A percentile compares a stretch with the other conserved stretches of the same genome.
Conservation (phyloP, 2,888 invertebrate species). For the Ormyrus labotus region DNA sequence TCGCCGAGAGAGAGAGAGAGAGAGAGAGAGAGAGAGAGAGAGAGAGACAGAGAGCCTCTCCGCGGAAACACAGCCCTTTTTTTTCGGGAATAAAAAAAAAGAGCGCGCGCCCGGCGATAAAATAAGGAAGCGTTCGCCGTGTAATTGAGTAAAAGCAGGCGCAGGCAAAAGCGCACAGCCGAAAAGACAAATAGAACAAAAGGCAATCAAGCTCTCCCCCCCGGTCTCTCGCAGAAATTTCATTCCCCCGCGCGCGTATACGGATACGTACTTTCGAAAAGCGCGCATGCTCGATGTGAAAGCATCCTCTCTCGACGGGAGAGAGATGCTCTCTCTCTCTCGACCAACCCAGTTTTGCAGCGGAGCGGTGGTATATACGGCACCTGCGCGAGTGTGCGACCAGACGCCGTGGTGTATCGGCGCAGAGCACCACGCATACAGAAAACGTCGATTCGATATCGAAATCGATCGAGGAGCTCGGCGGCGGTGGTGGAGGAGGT, state of each 20-base stretch:
- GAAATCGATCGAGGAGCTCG: background rate
- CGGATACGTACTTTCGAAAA: background rate
- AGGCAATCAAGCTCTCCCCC: background rate
- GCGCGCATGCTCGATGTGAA: background rate
- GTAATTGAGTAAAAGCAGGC: too few relatives aligned
- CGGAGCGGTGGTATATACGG: background rate
- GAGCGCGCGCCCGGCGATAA: too few relatives aligned
- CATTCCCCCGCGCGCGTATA: background rate
- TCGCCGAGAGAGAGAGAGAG: too few relatives aligned
- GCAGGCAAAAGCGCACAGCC: background rate
- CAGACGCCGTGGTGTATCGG: background rate
- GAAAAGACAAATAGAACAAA: background rate
- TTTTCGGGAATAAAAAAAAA: too few relatives aligned
- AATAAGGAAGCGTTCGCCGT: too few relatives aligned
- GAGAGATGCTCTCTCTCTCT: background rate
- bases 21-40: too few relatives aligned
- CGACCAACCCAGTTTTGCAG: background rate
- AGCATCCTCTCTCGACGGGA: background rate
- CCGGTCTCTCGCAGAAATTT: background rate
- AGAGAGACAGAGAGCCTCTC: too few relatives aligned
- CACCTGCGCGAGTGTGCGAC: background rate
- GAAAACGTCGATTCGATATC: background rate
- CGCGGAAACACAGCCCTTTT: too few relatives aligned
- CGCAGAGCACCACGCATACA: background rate
- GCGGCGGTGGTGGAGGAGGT: background rate